These are phyloP conservation scores for Drosophila mettleri DNA, from an alignment of 2,888 invertebrate species.

Conservation along the genomic window DNA sequence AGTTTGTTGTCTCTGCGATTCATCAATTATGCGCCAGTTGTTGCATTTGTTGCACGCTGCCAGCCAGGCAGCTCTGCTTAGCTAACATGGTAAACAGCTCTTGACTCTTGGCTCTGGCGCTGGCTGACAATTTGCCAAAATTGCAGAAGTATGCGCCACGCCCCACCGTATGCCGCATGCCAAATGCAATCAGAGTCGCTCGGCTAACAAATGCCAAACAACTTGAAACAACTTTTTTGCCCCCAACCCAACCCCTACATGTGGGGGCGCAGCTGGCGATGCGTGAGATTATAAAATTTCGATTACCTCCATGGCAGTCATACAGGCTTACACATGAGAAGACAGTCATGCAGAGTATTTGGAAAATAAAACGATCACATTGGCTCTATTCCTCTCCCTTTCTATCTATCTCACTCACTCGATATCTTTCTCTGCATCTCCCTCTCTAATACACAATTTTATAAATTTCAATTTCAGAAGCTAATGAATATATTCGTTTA, in stretches of 20 bases:
- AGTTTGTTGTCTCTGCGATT: conserved; percentile 15
- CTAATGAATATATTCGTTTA: too few relatives aligned
- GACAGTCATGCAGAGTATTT: conserved; percentile 24
- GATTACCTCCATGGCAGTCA: conserved; percentile 50
- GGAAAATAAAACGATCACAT: conserved; percentile 16
- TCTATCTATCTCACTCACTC: neutral
- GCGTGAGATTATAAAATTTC: conserved; percentile 49
- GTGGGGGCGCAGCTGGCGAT: conserved; percentile 22
- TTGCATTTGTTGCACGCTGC: conserved; percentile 28
- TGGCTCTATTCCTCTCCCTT: neutral
- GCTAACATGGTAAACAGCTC: conserved; percentile 7
- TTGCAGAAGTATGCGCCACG: conserved; percentile 41
- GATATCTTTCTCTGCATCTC: too few relatives aligned
- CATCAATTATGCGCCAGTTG: conserved; percentile 58
- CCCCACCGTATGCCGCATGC: neutral
- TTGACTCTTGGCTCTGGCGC: conserved; percentile 3
- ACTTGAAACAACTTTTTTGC: neutral
- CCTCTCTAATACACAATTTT: too few relatives aligned
- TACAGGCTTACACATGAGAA: conserved; percentile 6
- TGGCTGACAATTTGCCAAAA: conserved; percentile 50
- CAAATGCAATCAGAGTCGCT: neutral
- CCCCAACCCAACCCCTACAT: too few relatives aligned
- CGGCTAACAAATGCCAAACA: conserved; percentile 23
- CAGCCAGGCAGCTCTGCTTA: neutral
- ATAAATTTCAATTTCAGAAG: neutral